Percentiles rank a stretch among this genome's conserved stretches.
phyloP scores from a whole-genome alignment of 1,140 invertebrate species.

The Aphelenchoides avenae region DNA sequence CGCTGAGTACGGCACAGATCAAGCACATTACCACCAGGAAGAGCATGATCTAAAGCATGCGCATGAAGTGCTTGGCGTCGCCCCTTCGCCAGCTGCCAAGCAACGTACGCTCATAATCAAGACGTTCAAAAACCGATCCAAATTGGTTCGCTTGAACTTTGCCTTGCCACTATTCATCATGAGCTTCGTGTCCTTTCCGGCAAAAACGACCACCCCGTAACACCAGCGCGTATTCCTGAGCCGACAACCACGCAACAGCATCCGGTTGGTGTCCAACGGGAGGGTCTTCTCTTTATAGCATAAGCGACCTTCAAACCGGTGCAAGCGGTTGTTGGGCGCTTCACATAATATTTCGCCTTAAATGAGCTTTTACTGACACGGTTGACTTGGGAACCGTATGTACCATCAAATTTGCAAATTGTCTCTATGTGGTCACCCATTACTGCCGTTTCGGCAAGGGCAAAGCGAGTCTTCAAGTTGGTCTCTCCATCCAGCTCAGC shows the following conservation, averaged over 20 bases:
- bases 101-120: constrained; percentile 90
- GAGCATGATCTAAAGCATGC: constrained; percentile 81
- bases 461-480: constrained; percentile 90
- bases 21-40: constrained; percentile 94
- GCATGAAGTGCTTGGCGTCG: constrained; percentile 62
- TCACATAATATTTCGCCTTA: constrained; percentile 89
- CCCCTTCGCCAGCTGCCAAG: constrained; percentile 81
- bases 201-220: constrained; percentile 92
- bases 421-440: constrained; percentile 81
- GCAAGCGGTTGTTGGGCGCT: constrained; percentile 93
- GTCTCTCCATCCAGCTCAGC: constrained; percentile 97
- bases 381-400: constrained; percentile 77
- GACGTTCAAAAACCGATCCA: constrained; percentile 94
- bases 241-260: constrained; percentile 85
- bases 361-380: constrained; percentile 14
- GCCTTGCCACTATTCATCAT: constrained; percentile 99
- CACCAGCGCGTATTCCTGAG: constrained; percentile 92
- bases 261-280: constrained; percentile 86
- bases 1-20: constrained; percentile 86
- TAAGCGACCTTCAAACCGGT: constrained; percentile 77
- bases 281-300: constrained; percentile 67
- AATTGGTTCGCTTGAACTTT: constrained; percentile 95
- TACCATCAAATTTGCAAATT: constrained; percentile 68
- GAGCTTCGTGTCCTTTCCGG: constrained; percentile 95
- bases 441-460: constrained; percentile 82